Percentiles rank a stretch among this genome's conserved stretches.
Evolutionary conservation across 53 echinoderm and acorn worm species (phyloP).

Genomic region (Antedon mediterranea): DNA sequence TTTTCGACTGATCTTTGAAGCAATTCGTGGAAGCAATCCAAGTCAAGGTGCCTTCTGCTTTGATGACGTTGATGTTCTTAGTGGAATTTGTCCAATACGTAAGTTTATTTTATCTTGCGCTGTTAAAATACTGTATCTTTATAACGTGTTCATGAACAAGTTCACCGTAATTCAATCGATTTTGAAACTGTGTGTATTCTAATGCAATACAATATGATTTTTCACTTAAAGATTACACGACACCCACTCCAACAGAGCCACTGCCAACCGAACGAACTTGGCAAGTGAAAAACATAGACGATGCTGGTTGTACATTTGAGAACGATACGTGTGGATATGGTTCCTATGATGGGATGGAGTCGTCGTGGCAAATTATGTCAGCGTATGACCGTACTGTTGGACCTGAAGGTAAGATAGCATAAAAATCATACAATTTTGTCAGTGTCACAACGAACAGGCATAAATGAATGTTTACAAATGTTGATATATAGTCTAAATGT

Average conservation of each 20-base stretch:
- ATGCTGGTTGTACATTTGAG: neutral
- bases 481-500: too few species aligned
- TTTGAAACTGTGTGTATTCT: too few species aligned
- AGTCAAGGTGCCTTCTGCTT: neutral
- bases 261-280: neutral
- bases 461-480: too few species aligned
- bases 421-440: too few species aligned
- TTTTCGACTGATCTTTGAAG: neutral
- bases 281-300: neutral
- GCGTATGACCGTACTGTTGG: neutral
- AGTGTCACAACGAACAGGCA: too few species aligned
- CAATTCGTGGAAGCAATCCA: neutral
- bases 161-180: too few species aligned
- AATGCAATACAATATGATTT: neutral
- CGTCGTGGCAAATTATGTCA: neutral
- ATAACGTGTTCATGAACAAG: too few species aligned
- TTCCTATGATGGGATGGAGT: neutral
- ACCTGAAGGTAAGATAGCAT: neutral
- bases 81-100: neutral
- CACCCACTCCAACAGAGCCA: neutral
- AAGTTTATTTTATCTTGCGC: neutral
- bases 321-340: neutral
- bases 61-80: neutral
- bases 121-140: too few species aligned
- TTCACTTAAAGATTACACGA: neutral